phyloP scores from a whole-genome alignment of 2,797 vertebrate species.

The Brachyalestes nurse region DNA sequence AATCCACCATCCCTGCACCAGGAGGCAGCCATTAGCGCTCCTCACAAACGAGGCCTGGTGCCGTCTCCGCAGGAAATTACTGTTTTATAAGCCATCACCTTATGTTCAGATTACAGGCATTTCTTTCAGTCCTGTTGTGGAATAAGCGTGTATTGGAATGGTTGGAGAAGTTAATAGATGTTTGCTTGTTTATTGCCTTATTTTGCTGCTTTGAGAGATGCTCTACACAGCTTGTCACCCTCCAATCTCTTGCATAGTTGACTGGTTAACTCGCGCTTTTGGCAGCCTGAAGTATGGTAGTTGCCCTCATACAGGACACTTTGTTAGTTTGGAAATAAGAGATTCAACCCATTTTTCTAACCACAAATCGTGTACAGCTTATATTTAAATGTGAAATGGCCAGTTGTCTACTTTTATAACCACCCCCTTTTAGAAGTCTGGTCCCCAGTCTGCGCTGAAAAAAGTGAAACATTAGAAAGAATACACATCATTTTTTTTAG shows the following conservation, averaged over 20 bases:
- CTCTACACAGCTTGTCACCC: too few relatives aligned
- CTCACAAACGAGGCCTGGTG: constrained; percentile 22
- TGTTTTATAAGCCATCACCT: constrained; percentile 26
- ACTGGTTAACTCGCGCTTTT: neutral
- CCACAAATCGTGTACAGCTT: too few relatives aligned
- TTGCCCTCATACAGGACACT: too few relatives aligned
- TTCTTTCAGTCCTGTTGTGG: neutral
- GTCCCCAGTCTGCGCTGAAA: too few relatives aligned
- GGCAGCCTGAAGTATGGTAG: neutral
- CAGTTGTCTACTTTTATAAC: too few relatives aligned
- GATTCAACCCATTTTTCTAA: too few relatives aligned
- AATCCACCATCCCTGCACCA: constrained; percentile 16
- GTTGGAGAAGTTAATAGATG: neutral
- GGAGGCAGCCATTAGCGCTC: constrained; percentile 33
- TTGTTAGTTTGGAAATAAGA: too few relatives aligned
- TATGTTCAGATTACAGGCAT: constrained; percentile 20
- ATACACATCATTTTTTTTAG: too few relatives aligned
- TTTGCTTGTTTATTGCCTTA: neutral
- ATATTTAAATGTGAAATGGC: too few relatives aligned
- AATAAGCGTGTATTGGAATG: neutral
- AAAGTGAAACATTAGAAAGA: too few relatives aligned
- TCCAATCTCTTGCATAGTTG: neutral
- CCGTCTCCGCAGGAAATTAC: constrained; percentile 4
- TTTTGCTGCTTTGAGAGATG: neutral
- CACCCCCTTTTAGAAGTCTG: too few relatives aligned